Percentiles rank a stretch among this genome's conserved stretches.
phyloP scores from a whole-genome alignment of 2,888 invertebrate genomes.

The Bimastos eiseni region DNA sequence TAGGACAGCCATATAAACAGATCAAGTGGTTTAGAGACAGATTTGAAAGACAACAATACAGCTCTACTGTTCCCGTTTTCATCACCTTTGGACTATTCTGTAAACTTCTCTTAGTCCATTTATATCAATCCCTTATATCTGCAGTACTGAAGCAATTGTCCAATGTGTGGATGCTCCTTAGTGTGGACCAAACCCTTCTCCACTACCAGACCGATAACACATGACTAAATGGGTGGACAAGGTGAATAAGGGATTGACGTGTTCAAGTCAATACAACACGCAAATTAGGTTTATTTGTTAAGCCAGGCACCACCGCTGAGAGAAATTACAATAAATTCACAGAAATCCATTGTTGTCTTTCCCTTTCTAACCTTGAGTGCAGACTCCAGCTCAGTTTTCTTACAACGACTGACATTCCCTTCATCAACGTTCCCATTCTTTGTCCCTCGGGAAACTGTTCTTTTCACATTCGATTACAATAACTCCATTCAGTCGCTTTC shows the following conservation, averaged over 20 bases:
- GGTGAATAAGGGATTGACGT: not conserved
- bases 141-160: not conserved
- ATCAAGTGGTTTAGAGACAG: not conserved
- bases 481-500: not conserved
- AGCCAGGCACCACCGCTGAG: not conserved
- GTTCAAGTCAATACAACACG: not conserved
- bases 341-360: not conserved
- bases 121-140: too few species aligned
- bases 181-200: not conserved
- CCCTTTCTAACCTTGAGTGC: not conserved
- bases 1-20: not conserved
- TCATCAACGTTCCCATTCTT: not conserved
- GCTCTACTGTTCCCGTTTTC: not conserved
- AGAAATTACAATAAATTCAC: not conserved
- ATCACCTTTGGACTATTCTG: not conserved
- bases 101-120: not conserved
- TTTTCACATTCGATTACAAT: not conserved
- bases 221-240: not conserved
- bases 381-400: not conserved
- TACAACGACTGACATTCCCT: not conserved
- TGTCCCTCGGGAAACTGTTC: not conserved
- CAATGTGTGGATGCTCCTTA: not conserved
- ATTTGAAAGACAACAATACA: not conserved
- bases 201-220: not conserved
- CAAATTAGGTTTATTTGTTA: not conserved